A percentile compares a stretch with the other conserved stretches of the same genome.
Evolutionary conservation across 2,888 invertebrate species (phyloP).

Genomic region (Sinohyriopsis cumingii): DNA sequence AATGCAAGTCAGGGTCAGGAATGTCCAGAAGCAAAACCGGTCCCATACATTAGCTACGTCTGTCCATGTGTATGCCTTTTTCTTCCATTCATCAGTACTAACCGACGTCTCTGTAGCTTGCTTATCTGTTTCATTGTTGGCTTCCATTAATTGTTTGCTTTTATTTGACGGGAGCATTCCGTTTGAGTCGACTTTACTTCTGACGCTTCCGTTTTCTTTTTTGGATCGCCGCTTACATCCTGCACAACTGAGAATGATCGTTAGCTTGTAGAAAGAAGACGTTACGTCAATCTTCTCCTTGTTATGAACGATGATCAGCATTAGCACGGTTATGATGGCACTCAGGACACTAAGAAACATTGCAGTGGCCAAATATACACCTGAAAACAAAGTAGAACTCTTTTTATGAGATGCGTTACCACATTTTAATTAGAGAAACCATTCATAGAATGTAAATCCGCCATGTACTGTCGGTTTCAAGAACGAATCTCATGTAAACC

Average conservation of each 20-base stretch:
- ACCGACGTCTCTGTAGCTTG: background rate
- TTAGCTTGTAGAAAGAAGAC: no score
- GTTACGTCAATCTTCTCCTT: background rate
- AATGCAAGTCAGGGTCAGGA: background rate
- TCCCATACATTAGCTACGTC: slow-evolving; percentile 5
- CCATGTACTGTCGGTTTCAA: no score
- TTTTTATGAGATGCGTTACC: no score
- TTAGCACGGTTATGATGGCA: slow-evolving; percentile 7
- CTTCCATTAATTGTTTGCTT: background rate
- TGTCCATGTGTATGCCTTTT: slow-evolving; percentile 1
- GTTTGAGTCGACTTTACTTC: background rate
- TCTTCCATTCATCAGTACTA: background rate
- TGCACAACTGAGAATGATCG: no score
- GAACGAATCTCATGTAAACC: no score
- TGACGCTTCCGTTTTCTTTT: background rate
- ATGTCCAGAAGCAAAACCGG: slow-evolving; percentile 6
- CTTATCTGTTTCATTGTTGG: background rate
- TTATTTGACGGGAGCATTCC: background rate
- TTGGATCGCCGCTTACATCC: background rate
- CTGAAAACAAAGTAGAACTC: background rate
- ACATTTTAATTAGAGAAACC: no score
- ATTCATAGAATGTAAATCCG: no score
- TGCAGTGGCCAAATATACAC: slow-evolving; percentile 6
- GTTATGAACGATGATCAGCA: slow-evolving; percentile 1
- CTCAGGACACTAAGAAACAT: background rate